These are phyloP conservation scores for Sialis lutaria DNA, from an alignment of 2,888 invertebrate species.

Conservation along the genomic window DNA sequence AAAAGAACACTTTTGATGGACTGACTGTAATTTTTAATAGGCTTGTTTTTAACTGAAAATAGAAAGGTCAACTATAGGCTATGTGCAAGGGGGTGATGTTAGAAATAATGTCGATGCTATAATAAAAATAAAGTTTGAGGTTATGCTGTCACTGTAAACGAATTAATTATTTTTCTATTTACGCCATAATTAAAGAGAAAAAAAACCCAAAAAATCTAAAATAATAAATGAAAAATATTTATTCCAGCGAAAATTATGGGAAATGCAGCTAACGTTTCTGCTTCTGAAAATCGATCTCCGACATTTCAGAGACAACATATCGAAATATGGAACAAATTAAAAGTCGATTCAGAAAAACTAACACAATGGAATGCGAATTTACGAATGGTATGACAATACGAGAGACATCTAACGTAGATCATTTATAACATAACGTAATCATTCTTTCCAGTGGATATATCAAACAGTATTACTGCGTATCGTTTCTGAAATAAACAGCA, in stretches of 20 bases:
- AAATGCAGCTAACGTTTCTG: conserved; percentile 23
- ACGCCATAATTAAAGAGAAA: too few relatives aligned
- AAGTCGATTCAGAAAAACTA: conserved; percentile 46
- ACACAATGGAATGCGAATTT: conserved; percentile 67
- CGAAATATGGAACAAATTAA: conserved; percentile 41
- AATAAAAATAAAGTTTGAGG: too few relatives aligned
- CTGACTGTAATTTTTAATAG: too few relatives aligned
- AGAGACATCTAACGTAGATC: neutral
- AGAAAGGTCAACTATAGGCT: too few relatives aligned
- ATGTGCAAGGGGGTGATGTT: too few relatives aligned
- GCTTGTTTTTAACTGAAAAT: too few relatives aligned
- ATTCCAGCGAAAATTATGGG: neutral
- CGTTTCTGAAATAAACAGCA: conserved; percentile 50
- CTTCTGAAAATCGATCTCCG: conserved; percentile 27
- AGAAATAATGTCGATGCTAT: too few relatives aligned
- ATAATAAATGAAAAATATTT: neutral
- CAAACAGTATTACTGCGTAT: conserved; percentile 64
- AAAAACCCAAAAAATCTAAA: too few relatives aligned
- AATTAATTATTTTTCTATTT: too few relatives aligned
- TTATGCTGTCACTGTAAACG: too few relatives aligned
- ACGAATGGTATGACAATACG: conserved; percentile 35
- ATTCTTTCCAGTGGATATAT: conserved; percentile 57
- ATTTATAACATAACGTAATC: conserved; percentile 1
- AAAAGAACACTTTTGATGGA: too few relatives aligned
- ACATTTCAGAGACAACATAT: conserved; percentile 22